Evolutionary conservation across 1,140 invertebrate species (phyloP), one percentile per base, ranked within the genome.

Genomic region (Habropoda laboriosa): DNA sequence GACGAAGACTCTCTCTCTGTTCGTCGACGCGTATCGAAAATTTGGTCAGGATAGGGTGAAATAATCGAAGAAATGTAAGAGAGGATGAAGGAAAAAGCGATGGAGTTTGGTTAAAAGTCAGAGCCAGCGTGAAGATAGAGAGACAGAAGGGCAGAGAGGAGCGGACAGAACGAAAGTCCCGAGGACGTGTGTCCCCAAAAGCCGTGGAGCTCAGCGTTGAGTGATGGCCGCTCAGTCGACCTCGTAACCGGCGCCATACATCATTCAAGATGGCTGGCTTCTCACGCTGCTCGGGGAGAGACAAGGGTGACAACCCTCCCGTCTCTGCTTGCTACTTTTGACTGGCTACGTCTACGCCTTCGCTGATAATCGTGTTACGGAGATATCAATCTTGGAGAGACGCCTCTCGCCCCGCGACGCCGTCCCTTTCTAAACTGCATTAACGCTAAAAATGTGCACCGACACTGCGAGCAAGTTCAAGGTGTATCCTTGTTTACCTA

Each of bases 191-290:
- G 85, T 86, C 85, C 84, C 84, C 85, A 81, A 86, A 86, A 86
- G 85, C 85, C 84, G 81, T 80, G 77, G 84, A 86, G 85, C 84
- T 86, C 76, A 86, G 78, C 85, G 84, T 86, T 93, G 93, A 93
- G 92, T 92, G 92, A 93, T 93, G 92, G 92, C 92, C 91, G 93
- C 90, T 89, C 87, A 89, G 91, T 91, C 92, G 90, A 92, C 92
- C 92, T 91, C 89, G 89, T 92, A 93, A 93, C 92, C 91, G 91
- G 91, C 90, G 92, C 92, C 92, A 93, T 93, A 93, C 91, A 93
- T 93, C 92, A 93, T 93, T 93, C 92, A 93, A 93, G 90, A 93
- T 93, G 92, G 93, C 92, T 92, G 91, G 89, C 86, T 86, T 88
- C 86, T 88, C 86, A 89, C 86, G 88, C 89, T 85, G 82, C 76